phyloP scores from a whole-genome alignment of 2,888 invertebrate species.

The Leptarthrus brevirostris region DNA sequence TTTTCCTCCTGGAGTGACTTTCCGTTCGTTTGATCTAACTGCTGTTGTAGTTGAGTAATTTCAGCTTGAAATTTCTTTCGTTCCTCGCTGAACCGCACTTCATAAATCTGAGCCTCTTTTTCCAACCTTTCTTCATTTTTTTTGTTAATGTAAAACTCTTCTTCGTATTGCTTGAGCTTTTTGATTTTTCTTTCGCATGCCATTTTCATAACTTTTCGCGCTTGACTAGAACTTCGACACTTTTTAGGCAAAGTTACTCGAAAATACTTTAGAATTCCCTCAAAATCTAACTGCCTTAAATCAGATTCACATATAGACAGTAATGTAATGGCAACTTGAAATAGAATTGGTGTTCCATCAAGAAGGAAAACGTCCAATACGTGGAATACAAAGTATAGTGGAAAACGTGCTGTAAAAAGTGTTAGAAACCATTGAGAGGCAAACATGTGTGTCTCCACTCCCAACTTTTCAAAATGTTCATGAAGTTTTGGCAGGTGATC shows the following conservation, averaged over 20 bases:
- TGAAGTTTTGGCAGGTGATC: slow-evolving; percentile 86
- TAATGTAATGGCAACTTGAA: slow-evolving; percentile 95
- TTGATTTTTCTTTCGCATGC: slow-evolving; percentile 94
- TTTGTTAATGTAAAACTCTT: slow-evolving; percentile 84
- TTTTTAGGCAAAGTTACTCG: slow-evolving; percentile 96
- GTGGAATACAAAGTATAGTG: slow-evolving; percentile 94
- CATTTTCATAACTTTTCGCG: slow-evolving; percentile 87
- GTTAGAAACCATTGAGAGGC: slow-evolving; percentile 99
- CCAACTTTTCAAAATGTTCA: slow-evolving; percentile 82
- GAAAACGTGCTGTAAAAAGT: slow-evolving; percentile 98
- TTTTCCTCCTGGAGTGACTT: slow-evolving; percentile 78
- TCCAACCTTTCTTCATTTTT: slow-evolving; percentile 75
- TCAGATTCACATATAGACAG: slow-evolving; percentile 93
- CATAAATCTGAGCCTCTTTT: slow-evolving; percentile 75
- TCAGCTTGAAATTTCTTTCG: slow-evolving; percentile 68
- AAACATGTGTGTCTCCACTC: slow-evolving; percentile 98
- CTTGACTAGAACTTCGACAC: slow-evolving; percentile 90
- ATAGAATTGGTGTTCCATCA: slow-evolving; percentile 94
- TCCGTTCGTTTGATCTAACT: slow-evolving; percentile 80
- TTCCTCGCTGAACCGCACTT: slow-evolving; percentile 72
- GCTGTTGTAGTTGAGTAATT: slow-evolving; percentile 75
- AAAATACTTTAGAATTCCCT: slow-evolving; percentile 97
- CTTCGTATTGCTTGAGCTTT: slow-evolving; percentile 93
- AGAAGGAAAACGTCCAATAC: slow-evolving; percentile 96
- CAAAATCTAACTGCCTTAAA: slow-evolving; percentile 92